These are phyloP conservation scores for Solenodon paradoxus DNA, from an alignment of 2,113 vertebrate genomes.

Conservation along the genomic window DNA sequence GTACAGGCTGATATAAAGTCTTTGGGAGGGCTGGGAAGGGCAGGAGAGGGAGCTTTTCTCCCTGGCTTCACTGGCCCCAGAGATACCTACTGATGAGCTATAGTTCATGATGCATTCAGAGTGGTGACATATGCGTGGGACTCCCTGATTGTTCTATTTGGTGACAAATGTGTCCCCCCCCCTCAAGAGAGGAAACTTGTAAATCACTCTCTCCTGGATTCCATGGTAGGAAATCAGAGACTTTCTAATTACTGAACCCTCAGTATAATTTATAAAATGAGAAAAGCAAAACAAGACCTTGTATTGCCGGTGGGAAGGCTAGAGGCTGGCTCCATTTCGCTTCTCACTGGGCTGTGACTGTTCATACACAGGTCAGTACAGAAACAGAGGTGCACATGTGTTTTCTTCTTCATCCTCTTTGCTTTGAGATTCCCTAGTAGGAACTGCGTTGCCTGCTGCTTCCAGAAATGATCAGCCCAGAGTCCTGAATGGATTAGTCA, in stretches of 20 bases:
- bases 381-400: not conserved
- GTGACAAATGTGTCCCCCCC: not conserved
- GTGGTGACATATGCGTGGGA: not conserved
- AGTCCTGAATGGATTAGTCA: not conserved
- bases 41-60: not conserved
- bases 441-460: not conserved
- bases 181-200: slow-evolving; percentile 5
- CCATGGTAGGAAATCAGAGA: not conserved
- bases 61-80: not conserved
- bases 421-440: not conserved
- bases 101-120: not conserved
- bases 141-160: not conserved
- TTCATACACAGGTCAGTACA: not conserved
- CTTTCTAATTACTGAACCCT: not conserved
- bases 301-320: not conserved
- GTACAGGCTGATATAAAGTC: not conserved
- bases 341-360: not conserved
- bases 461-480: not conserved
- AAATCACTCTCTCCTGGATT: not conserved
- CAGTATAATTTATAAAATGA: not conserved
- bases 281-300: not conserved
- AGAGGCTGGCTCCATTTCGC: not conserved
- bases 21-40: not conserved
- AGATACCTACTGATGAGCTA: not conserved
- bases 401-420: not conserved